Percentiles rank a stretch among this genome's conserved stretches.
Conservation (phyloP, 35 echinoderm and acorn worm genomes). For the Diadema setosum region DNA sequence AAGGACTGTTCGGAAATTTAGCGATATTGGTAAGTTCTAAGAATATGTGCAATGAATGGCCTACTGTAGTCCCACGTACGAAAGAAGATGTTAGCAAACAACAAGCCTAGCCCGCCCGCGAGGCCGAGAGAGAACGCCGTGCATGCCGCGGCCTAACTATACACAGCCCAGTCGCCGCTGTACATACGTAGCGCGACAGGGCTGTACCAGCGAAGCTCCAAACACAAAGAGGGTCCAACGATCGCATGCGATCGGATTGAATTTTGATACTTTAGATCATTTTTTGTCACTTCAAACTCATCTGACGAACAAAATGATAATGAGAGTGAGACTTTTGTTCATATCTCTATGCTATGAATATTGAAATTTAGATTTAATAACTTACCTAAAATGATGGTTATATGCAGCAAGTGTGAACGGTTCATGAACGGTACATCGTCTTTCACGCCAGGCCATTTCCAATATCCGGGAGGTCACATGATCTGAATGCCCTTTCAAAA, state of each 20-base stretch:
- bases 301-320: no score
- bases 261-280: not conserved
- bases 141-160: not conserved
- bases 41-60: not conserved
- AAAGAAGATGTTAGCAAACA: not conserved
- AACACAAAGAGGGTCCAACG: not conserved
- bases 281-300: no score
- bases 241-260: not conserved
- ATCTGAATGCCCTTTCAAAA: no score
- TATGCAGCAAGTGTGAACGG: no score
- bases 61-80: not conserved
- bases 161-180: no score
- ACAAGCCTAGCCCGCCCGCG: not conserved
- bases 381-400: no score
- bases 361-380: no score
- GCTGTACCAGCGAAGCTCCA: not conserved
- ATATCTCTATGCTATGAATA: no score
- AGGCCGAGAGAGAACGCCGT: not conserved
- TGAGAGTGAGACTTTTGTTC: not conserved
- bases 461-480: no score
- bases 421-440: no score
- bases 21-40: not conserved
- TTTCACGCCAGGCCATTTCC: no score
- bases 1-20: constrained; percentile 17
- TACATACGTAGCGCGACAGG: not conserved